Base-by-base conservation (phyloP, 2,888 invertebrate species). In the Aquatica leii region DNA sequence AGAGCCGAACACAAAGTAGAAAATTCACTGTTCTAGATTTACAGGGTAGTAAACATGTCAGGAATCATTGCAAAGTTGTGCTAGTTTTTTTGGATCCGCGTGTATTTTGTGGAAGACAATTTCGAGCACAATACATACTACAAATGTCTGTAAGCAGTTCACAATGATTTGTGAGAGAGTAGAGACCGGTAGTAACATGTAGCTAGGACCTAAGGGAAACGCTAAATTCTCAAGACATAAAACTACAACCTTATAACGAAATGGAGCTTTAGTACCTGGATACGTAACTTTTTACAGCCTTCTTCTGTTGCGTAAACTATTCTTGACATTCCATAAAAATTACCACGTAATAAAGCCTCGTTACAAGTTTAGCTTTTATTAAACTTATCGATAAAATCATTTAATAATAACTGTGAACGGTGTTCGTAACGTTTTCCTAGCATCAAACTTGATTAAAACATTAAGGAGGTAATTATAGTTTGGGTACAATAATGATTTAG, bases 101-200 rank as follows among this genome's bases (percentile, higher is more conserved):
- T 60, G 62, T 60, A 65, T 62, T 65, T 50, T 48, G 50, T 37
- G 56, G 67, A 67, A 67, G 65, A 65, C 65, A 68, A 68, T 62
- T 65, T 68, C 60, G 62, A 68, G 62, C 53, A 48, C 56, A 56
- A 62, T 59, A 65, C 65, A 62, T 59, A 59, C 59, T 62, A 62
- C 60, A 65, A 68, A 62, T 56, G 65, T 64, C 67, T 56, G 59
- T 59, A 46, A 59, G 65, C 52, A 62, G 59, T 60, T 58, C 56
- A 54, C 55, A 54, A 68, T 68, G 67, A 68, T 68, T 68, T 68
- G 65, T 65, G 58, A 57, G 61, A 34, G 61, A 58, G 51, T 59
- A 41, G 58, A 64, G 57, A 64, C 58, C 64, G 54, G 67, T 58
- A 64, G 60, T 65, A 65, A 62, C 61, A 64, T 67, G 55, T 61